Base-by-base conservation (phyloP, 1,140 invertebrate species). In the Drosophila ambigua region DNA sequence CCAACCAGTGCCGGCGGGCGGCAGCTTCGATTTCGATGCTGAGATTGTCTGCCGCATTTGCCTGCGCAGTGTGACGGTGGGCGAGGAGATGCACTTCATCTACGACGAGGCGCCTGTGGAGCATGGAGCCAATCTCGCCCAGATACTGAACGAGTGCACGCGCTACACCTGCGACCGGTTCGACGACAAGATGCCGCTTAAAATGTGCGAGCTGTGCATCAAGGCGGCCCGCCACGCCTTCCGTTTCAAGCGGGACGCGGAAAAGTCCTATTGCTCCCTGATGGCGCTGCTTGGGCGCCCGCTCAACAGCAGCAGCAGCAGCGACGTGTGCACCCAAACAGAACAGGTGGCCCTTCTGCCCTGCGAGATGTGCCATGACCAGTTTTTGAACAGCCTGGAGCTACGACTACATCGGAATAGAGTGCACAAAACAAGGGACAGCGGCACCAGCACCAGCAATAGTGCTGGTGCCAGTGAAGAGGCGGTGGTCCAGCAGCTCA, bases 101-200 rank as follows among this genome's bases (percentile, higher is more conserved):
- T 91, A 87, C 31, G 78, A 88, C 44, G 90, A 91, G 15, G 59
- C 73, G 26, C 73, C 82, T 20, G 51, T 72, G 31, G 84, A 85
- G 43, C 68, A 75, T 55, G 87, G 69, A 35, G 76, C 77, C 4
- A 85, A 82, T 54, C 66, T 90, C 28, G 77, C 79, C 16, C 72
- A 84, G 20, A 91, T 91, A 39, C 63, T 91, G 0, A 75, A 85
- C 41, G 90, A 91, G 57, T 91, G 90, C 48, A 89, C 87, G 6
- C 55, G 69, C 1, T 88, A 90, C 54, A 79, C 64, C n/a, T 84
- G 88, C 39, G 71, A 79, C 20, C 62, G 77, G 4, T 67, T 24
- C 50, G 72, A 80, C 16, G 81, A 85, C 20, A 72, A 79, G 11
- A 68, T 91, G 72, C 90, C 90, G 9, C 63, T 74, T 41, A 64